phyloP scores from a whole-genome alignment of 2,797 vertebrate species.

The Otus scops region DNA sequence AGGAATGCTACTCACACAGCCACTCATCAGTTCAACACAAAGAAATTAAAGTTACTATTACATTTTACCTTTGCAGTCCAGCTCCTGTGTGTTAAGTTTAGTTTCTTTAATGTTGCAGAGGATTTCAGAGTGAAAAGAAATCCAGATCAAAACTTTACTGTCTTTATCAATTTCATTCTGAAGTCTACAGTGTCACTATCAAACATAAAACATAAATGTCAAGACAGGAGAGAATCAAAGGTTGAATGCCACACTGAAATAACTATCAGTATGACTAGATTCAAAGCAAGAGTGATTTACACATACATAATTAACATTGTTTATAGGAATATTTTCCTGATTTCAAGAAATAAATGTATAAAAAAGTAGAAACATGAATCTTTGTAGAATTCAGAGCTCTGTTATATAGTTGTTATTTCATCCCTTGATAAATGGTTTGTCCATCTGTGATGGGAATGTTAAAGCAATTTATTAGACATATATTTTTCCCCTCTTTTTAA shows the following conservation, averaged over 20 bases:
- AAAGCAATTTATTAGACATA: not conserved
- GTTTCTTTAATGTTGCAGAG: not conserved
- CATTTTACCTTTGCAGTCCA: not conserved
- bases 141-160: not conserved
- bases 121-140: not conserved
- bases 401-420: not conserved
- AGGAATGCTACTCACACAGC: not conserved
- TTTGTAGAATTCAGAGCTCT: not conserved
- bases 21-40: not conserved
- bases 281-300: not conserved
- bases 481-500: rapidly evolving
- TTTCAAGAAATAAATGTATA: not conserved
- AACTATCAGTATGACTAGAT: not conserved
- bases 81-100: not conserved
- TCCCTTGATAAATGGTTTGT: not conserved
- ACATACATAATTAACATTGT: not conserved
- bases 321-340: not conserved
- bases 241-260: not conserved
- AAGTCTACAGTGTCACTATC: not conserved
- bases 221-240: not conserved
- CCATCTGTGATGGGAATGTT: not conserved
- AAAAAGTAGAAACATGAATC: not conserved
- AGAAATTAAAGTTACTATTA: not conserved
- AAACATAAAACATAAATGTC: not conserved
- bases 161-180: not conserved